These are phyloP conservation scores for Nothoprocta pentlandii DNA, from an alignment of 2,113 vertebrate genomes.

Conservation along the genomic window DNA sequence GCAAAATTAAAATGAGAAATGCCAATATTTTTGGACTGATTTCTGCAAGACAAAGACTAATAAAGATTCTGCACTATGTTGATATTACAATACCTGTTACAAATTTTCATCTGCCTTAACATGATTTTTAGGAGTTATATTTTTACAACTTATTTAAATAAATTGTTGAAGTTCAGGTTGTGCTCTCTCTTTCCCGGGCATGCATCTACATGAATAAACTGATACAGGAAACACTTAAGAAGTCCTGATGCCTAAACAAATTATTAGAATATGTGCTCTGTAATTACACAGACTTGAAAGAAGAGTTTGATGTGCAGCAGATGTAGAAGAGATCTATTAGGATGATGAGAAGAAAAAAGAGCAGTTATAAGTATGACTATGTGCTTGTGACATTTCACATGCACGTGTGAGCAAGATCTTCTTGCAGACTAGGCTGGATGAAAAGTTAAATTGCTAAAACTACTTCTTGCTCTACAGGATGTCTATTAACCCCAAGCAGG, in stretches of 20 bases:
- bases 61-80: neutral
- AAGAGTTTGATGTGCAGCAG: neutral
- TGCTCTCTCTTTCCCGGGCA: neutral
- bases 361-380: neutral
- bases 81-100: neutral
- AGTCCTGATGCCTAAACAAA: constrained; percentile 3
- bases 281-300: neutral
- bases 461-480: neutral
- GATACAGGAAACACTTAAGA: neutral
- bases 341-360: neutral
- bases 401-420: neutral
- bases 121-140: neutral
- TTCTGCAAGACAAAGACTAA: neutral
- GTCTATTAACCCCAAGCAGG: neutral
- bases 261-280: neutral
- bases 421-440: neutral
- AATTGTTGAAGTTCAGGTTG: neutral
- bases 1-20: neutral
- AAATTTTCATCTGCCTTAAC: neutral
- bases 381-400: neutral
- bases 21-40: neutral
- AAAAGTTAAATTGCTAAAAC: neutral
- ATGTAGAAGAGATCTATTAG: neutral
- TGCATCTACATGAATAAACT: neutral
- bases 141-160: neutral